phyloP scores from a whole-genome alignment of 2,113 vertebrate genomes.

The Sakesphorus luctuosus region DNA sequence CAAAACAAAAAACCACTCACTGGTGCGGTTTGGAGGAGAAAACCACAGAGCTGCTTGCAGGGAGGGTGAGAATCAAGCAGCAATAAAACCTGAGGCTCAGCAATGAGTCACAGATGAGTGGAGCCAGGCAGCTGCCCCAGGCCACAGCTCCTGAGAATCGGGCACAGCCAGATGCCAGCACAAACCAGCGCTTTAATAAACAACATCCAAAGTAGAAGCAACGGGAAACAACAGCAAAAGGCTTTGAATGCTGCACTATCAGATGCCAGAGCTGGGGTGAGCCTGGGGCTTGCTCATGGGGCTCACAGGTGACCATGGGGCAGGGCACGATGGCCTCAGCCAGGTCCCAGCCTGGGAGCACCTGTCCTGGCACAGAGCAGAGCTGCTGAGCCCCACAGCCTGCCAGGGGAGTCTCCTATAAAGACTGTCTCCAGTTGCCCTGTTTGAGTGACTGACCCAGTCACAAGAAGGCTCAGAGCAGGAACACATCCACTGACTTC shows the following conservation, averaged over 20 bases:
- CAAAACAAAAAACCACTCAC: background rate
- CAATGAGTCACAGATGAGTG: background rate
- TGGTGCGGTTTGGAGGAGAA: background rate
- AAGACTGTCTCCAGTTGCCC: background rate
- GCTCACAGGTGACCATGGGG: rapidly evolving
- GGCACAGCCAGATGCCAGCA: background rate
- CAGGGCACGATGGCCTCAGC: rapidly evolving
- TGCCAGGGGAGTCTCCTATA: background rate
- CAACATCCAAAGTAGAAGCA: background rate
- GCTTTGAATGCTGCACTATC: background rate
- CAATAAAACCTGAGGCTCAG: background rate
- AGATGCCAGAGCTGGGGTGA: background rate
- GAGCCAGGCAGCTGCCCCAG: background rate
- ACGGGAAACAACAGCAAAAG: background rate
- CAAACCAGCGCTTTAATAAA: background rate
- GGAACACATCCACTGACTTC: rapidly evolving
- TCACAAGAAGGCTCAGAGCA: background rate
- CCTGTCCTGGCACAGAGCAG: background rate
- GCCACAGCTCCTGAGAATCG: background rate
- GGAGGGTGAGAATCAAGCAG: slow-evolving; percentile 24
- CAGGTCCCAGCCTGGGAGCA: background rate
- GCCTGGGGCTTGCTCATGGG: rapidly evolving
- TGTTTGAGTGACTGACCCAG: background rate
- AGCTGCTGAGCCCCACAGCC: rapidly evolving
- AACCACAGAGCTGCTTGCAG: background rate